phyloP scores from a whole-genome alignment of 2,797 vertebrate species.

The Acanthurus lineatus region DNA sequence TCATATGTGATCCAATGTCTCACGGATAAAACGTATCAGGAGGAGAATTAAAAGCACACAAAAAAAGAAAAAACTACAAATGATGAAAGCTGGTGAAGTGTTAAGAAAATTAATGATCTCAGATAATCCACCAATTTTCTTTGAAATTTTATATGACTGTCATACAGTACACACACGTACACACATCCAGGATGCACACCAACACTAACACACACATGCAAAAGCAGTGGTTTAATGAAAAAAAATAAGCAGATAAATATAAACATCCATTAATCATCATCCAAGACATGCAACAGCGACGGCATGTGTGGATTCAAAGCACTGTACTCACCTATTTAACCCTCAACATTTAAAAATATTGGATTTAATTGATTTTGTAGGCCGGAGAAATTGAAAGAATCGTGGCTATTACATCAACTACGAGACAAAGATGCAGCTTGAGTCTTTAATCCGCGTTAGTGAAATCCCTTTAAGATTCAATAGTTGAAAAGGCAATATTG shows the following conservation, averaged over 20 bases:
- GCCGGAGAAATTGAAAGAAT: slow-evolving; percentile 69
- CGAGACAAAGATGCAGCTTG: slow-evolving; percentile 73
- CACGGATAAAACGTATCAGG: slow-evolving; percentile 15
- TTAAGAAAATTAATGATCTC: slow-evolving; percentile 48
- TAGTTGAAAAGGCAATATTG: slow-evolving; percentile 75
- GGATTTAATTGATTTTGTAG: slow-evolving; percentile 62
- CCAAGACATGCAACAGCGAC: slow-evolving; percentile 62
- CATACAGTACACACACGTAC: slow-evolving; percentile 19
- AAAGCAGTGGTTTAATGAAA: slow-evolving; percentile 6
- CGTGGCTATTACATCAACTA: slow-evolving; percentile 66
- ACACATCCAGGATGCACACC: slow-evolving; percentile 37
- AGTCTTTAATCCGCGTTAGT: slow-evolving; percentile 82
- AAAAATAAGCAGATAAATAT: slow-evolving; percentile 20
- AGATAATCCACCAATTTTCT: slow-evolving; percentile 51
- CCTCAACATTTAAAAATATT: slow-evolving; percentile 67
- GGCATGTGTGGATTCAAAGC: slow-evolving; percentile 63
- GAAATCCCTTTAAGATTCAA: slow-evolving; percentile 84
- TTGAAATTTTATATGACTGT: slow-evolving; percentile 22
- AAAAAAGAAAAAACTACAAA: slow-evolving; percentile 9
- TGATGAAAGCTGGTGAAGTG: slow-evolving; percentile 40
- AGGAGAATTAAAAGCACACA: slow-evolving; percentile 33
- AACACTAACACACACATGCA: slow-evolving; percentile 24
- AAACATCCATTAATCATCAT: slow-evolving; percentile 31
- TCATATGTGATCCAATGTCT: slow-evolving; percentile 9
- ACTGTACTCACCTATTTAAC: slow-evolving; percentile 83